Evolutionary conservation across 2,888 invertebrate genomes (phyloP).

Genomic region (Pogonocherus hispidulus): DNA sequence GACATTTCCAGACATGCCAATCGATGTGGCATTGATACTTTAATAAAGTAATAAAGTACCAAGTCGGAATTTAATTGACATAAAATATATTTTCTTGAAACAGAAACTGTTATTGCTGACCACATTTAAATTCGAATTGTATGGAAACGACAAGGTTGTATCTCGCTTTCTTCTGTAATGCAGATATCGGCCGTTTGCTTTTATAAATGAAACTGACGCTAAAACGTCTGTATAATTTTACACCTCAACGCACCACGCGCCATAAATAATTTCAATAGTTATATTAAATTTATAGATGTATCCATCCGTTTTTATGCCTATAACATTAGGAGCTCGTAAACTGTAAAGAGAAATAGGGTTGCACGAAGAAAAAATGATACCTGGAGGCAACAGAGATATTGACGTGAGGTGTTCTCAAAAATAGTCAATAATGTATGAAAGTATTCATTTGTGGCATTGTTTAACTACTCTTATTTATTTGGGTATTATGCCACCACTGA

Average conservation of each 20-base stretch:
- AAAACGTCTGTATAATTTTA: slow-evolving; percentile 15
- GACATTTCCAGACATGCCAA: slow-evolving; percentile 41
- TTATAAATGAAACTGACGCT: slow-evolving; percentile 9
- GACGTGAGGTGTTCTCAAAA: too few species aligned
- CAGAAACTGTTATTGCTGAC: slow-evolving; percentile 8
- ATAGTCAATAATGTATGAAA: too few species aligned
- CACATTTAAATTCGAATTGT: slow-evolving; percentile 31
- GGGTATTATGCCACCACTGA: too few species aligned
- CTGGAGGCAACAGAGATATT: too few species aligned
- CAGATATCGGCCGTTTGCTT: background rate
- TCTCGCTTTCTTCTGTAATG: background rate
- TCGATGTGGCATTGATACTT: slow-evolving; percentile 42
- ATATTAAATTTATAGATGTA: slow-evolving; percentile 19
- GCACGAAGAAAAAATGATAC: too few species aligned
- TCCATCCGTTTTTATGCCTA: too few species aligned
- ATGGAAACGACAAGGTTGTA: slow-evolving; percentile 19
- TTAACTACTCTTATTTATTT: too few species aligned
- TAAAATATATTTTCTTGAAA: slow-evolving; percentile 41
- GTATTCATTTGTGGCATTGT: too few species aligned
- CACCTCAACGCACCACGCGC: slow-evolving; percentile 25
- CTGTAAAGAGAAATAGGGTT: too few species aligned
- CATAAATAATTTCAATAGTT: slow-evolving; percentile 22
- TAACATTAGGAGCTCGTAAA: slow-evolving; percentile 30
- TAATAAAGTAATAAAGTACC: slow-evolving; percentile 46
- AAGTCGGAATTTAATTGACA: slow-evolving; percentile 45